Conservation (phyloP, 2,113 vertebrate species). For the Anoura caudifer region DNA sequence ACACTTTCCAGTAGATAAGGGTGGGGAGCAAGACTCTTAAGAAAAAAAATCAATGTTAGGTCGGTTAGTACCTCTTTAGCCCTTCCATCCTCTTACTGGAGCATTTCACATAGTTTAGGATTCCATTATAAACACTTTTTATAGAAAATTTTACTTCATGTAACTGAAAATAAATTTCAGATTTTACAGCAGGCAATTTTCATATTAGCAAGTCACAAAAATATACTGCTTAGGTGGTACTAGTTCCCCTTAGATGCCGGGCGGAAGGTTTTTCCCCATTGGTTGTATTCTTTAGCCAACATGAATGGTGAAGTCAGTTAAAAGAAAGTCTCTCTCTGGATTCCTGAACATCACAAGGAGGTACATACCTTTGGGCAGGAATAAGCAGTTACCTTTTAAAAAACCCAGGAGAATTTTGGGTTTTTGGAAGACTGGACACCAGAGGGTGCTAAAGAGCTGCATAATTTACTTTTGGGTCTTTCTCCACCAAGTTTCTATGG, state of each 20-base stretch:
- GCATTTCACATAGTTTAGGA: not conserved
- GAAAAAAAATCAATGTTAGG: not conserved
- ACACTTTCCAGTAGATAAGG: not conserved
- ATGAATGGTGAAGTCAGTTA: not conserved
- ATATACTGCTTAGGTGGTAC: not conserved
- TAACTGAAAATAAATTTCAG: not conserved
- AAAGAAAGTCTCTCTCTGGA: not conserved
- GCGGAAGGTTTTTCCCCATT: not conserved
- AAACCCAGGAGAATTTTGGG: slow-evolving; percentile 35
- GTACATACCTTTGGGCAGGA: not conserved
- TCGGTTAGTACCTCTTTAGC: not conserved
- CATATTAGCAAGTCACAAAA: not conserved
- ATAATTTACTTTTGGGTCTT: slow-evolving; percentile 35
- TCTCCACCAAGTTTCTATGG: slow-evolving; percentile 29
- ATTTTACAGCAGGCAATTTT: not conserved
- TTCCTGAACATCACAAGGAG: not conserved
- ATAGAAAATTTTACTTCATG: not conserved
- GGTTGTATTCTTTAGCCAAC: not conserved
- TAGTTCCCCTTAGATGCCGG: not conserved
- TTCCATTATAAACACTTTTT: not conserved
- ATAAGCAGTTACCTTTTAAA: not conserved
- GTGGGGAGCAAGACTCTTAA: not conserved
- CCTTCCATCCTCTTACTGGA: not conserved
- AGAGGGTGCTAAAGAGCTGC: slow-evolving; percentile 72
- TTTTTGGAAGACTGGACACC: slow-evolving; percentile 52